phyloP scores from a whole-genome alignment of 2,797 vertebrate species.

The Furcifer pardalis region DNA sequence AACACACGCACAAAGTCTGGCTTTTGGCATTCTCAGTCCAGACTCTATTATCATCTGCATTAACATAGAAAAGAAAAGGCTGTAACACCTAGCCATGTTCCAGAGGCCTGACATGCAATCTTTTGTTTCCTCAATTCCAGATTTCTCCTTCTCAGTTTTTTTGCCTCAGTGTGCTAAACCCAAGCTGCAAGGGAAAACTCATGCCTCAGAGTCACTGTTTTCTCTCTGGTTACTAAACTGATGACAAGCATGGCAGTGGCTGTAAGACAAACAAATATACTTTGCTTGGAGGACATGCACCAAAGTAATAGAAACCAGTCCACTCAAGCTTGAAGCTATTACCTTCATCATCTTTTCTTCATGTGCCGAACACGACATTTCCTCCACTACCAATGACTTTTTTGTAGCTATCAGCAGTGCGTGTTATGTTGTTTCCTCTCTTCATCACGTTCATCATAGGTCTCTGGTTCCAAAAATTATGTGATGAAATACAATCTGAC shows the following conservation, averaged over 20 bases:
- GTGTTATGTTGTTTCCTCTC: background rate
- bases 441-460: background rate
- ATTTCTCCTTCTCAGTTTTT: background rate
- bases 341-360: conserved; percentile 19
- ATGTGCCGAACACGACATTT: background rate
- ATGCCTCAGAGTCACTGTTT: conserved; percentile 41
- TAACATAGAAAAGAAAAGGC: no score
- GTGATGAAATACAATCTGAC: background rate
- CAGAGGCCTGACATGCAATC: background rate
- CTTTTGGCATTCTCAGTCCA: background rate
- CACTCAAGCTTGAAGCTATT: conserved; percentile 12
- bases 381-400: conserved; percentile 11
- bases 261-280: background rate
- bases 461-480: background rate
- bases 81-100: background rate
- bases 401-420: background rate
- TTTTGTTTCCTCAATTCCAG: background rate
- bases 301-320: conserved; percentile 20
- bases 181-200: conserved; percentile 7
- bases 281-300: conserved; percentile 13
- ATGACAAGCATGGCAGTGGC: conserved; percentile 28
- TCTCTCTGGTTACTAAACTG: conserved; percentile 29
- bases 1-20: background rate
- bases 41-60: background rate
- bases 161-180: conserved; percentile 23